Evolutionary conservation across 2,888 invertebrate species (phyloP), one percentile per base, ranked within the genome.

Genomic region (Drosophila nr. perissopoda): DNA sequence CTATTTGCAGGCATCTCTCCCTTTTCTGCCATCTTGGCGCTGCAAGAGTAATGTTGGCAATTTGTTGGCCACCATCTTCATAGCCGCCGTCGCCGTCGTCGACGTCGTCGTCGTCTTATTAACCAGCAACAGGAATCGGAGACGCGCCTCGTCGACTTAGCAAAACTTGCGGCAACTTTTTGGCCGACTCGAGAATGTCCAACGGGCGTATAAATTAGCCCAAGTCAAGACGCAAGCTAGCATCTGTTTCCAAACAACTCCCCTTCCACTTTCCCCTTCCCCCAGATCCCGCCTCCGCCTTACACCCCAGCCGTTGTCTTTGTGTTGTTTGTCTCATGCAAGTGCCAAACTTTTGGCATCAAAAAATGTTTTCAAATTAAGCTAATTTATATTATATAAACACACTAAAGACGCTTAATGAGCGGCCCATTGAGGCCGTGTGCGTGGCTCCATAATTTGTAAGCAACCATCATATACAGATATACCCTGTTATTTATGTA

Each of bases 141-240:
- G 79, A 76, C 69, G 66, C 63, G 64, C 62, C 46, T 69, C 59
- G 81, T 54, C 83, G 81, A 70, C 75, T 80, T 80, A 71, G 86
- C 70, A 82, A 75, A 83, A 83, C 70, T 84, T 82, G 83, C 40
- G 67, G 81, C 71, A 86, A 86, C 84, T 86, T 86, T 88, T 88
- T 86, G 89, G 89, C 87, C 82, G 81, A 74, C 82, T 84, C 87
- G 74, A 81, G 85, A 88, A 76, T 89, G 87, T 89, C 87, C 87
- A 83, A 85, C 88, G 88, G 88, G 88, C 89, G 89, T 89, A 88
- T 88, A 88, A 88, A 88, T 88, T 88, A 89, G 89, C 83, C 82
- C 78, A 69, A 56, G 76, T 70, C 62, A 65, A 84, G 80, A 75
- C 79, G 81, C 68, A 46, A 61, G 52, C 60, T 36, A 73, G 73